Evolutionary conservation across 2,888 invertebrate genomes (phyloP), one percentile per base, ranked within the genome.

Genomic region (Mystacides longicornis): DNA sequence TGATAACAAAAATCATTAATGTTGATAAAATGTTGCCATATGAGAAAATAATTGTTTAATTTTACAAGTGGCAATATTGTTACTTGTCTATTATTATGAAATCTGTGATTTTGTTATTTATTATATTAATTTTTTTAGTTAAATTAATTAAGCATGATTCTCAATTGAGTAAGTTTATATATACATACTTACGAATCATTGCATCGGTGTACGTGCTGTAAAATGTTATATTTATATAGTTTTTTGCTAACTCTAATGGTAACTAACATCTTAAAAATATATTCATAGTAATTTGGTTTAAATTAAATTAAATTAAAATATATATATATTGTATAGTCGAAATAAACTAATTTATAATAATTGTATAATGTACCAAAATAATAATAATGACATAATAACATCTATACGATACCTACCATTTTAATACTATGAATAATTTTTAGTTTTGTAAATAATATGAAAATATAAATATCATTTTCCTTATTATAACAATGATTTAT

Each of bases 381-480:
- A 27, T 11, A 27, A 27, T 27, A 27, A 5, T 11, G 14, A 37
- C 14, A 14, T 37, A 7, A 37, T 37, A n/a, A 37, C 37, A 37
- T 37, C 14, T 14, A n/a, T n/a, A 14, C 37, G 16, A n/a, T 37
- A 7, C 37, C 7, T 37, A 7, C 5, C 27, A 27, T 27, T 7
- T n/a, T 37, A 37, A n/a, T n/a, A 16, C 14, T 37, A 16, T 37
- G 16, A 47, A 51, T 37, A 51, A 54, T 54, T 54, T 33, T 27
- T 22, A 48, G 46, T 31, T 31, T 50, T 27, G 43, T 48, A 49
- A 49, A 43, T 49, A 54, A 50, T 53, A 49, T 37, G 19, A 52
- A 23, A 54, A 48, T 57, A 54, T 57, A 57, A 57, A 57, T 57
- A 56, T 37, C 21, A 53, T 53, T 19, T 47, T 22, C 21, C 42